A percentile compares a stretch with the other conserved stretches of the same genome.
Evolutionary conservation across 2,113 vertebrate genomes (phyloP).

Genomic region (Tragelaphus buxtoni): DNA sequence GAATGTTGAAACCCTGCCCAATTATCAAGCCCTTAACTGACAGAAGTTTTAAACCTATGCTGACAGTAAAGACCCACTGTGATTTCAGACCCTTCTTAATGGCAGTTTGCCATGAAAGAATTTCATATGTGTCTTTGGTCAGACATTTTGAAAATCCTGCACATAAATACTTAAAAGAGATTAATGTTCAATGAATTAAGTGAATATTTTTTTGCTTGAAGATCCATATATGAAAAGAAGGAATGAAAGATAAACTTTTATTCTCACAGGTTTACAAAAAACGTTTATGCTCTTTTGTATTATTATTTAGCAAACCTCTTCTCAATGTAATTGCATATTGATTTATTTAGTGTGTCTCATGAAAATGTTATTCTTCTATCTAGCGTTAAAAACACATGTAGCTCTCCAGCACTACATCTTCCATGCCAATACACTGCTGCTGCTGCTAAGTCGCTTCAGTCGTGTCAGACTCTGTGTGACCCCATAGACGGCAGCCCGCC

Average conservation of each 20-base stretch:
- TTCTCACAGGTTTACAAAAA: neutral
- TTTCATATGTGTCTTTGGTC: neutral
- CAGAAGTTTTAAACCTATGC: neutral
- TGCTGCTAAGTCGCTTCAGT: neutral
- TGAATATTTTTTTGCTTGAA: neutral
- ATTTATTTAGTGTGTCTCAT: neutral
- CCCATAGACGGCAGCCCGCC: neutral
- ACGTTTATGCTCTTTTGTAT: neutral
- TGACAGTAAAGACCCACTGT: neutral
- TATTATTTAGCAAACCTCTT: neutral
- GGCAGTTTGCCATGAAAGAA: neutral
- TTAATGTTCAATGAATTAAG: neutral
- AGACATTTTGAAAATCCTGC: neutral
- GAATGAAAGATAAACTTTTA: neutral
- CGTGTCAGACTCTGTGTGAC: rapidly evolving
- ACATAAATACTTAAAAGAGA: neutral
- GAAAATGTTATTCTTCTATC: neutral
- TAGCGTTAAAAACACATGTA: neutral
- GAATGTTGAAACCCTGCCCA: neutral
- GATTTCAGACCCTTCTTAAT: neutral
- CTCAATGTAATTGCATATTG: neutral
- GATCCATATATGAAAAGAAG: neutral
- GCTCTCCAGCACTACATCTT: neutral
- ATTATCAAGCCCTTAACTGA: neutral
- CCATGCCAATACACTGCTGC: neutral